These are phyloP conservation scores for Drosophila prostipennis DNA, from an alignment of 2,888 invertebrate species.

Conservation along the genomic window DNA sequence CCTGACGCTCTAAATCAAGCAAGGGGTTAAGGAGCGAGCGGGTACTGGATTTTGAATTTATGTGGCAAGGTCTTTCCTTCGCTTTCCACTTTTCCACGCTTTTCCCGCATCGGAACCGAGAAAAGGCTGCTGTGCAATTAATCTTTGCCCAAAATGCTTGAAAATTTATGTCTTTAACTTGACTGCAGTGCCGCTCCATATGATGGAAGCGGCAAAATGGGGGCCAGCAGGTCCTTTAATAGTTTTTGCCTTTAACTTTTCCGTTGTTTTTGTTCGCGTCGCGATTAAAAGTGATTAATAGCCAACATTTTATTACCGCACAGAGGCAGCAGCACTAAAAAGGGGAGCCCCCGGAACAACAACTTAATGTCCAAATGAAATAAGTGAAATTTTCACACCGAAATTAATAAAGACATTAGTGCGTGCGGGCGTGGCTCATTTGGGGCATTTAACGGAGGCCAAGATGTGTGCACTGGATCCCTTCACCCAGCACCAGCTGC, in stretches of 20 bases:
- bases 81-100: constrained; percentile 30
- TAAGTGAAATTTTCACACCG: constrained; percentile 70
- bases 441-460: constrained; percentile 45
- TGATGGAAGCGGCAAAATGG: constrained; percentile 15
- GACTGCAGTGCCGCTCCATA: constrained; percentile 35
- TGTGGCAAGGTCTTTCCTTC: constrained; percentile 57
- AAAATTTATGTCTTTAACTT: constrained; percentile 81
- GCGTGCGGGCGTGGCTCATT: constrained; percentile 44
- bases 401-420: constrained; percentile 76
- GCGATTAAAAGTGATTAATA: constrained; percentile 80
- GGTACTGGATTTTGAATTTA: constrained; percentile 61
- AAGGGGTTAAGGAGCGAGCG: not conserved
- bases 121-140: constrained; percentile 70
- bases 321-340: constrained; percentile 37
- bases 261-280: constrained; percentile 51
- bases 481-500: constrained; percentile 50
- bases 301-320: constrained; percentile 50
- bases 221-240: constrained; percentile 55
- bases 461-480: constrained; percentile 66
- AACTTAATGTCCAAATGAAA: constrained; percentile 75
- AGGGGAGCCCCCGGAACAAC: constrained; percentile 33
- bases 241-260: constrained; percentile 61
- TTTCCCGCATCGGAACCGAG: constrained; percentile 27
- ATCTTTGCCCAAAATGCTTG: constrained; percentile 80
- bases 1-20: constrained; percentile 33